Base-by-base conservation (phyloP, 2,113 vertebrate genomes). In the Triplophysa dalaica region DNA sequence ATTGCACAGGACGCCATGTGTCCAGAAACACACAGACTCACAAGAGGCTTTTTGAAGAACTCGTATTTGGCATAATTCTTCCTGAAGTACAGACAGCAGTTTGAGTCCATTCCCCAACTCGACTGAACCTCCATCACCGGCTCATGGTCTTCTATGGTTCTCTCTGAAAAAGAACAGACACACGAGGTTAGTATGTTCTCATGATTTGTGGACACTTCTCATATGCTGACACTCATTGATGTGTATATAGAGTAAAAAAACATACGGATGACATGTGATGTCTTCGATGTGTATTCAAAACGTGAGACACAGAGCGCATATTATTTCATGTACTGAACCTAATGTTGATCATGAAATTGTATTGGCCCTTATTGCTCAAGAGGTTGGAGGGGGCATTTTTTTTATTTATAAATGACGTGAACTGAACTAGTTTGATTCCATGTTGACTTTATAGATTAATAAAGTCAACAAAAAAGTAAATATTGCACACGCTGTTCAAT, bases 11-110 rank as follows among this genome's bases (percentile, higher is more conserved):
- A 12, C 52, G 41, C 12, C 14, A 68, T 19, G 56, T 22, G 21
- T 11, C 11, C 58, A 75, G n/a, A 77, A 17, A 41, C 33, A 22
- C 48, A 86, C 97, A 29, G 29, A 29, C 29, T 95, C 91, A 99
- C 98, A 94, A 95, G 85, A 43, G 97, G 96, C 84, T 94, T 98
- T 92, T 94, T 98, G 93, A 99, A 99, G 91, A 98, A 99, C 85
- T 98, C 96, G 84, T 98, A 99, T 90, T 99, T 99, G 82, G 96
- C 96, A 87, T 96, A 98, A 89, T 99, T 97, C 92, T 98, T 99
- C 88, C 96, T 95, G 90, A 99, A 96, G 89, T 93, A 96, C n/a
- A 99, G 89, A 29, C 94, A 94, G 88, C 93, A 95, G 87, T 95
- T 94, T 22, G 95, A 91, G 88, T 97, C 95, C 92, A 95, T 93